Evolutionary conservation across 2,888 invertebrate species (phyloP).

Genomic region (Torymus auratus): DNA sequence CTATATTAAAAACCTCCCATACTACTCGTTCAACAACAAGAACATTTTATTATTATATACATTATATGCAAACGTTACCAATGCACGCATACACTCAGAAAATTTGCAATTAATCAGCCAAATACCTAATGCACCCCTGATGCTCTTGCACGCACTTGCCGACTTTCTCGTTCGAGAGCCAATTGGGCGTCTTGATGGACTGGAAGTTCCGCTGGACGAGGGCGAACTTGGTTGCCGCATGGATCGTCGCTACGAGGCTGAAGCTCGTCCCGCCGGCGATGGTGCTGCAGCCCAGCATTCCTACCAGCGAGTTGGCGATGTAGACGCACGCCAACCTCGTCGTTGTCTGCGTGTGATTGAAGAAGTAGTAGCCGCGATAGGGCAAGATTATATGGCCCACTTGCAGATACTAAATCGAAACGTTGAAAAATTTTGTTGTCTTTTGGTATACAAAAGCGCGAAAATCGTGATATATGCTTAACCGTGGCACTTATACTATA

Average conservation of each 20-base stretch:
- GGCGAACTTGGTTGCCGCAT: conserved; percentile 69
- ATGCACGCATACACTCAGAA: too few relatives aligned
- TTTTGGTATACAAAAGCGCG: too few relatives aligned
- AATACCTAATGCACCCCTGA: conserved; percentile 68
- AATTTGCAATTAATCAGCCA: background rate
- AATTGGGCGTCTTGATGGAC: conserved; percentile 59
- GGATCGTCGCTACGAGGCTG: conserved; percentile 67
- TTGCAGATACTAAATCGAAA: background rate
- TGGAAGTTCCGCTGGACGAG: conserved; percentile 64
- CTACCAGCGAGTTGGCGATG: conserved; percentile 60
- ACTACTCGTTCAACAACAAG: too few relatives aligned
- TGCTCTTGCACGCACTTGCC: conserved; percentile 65
- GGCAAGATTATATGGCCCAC: conserved; percentile 61
- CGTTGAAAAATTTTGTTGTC: too few relatives aligned
- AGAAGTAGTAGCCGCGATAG: conserved; percentile 66
- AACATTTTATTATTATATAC: too few relatives aligned
- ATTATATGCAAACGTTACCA: too few relatives aligned
- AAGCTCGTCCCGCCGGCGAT: conserved; percentile 68
- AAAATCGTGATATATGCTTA: too few relatives aligned
- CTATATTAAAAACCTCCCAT: too few relatives aligned
- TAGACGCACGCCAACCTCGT: conserved; percentile 65
- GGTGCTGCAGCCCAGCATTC: conserved; percentile 61
- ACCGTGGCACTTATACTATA: too few relatives aligned
- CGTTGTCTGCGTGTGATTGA: conserved; percentile 64
- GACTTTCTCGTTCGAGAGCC: conserved; percentile 47